Evolutionary conservation across 2,888 invertebrate genomes (phyloP), one percentile per base, ranked within the genome.

Genomic region (Digitonthophagus gazella): DNA sequence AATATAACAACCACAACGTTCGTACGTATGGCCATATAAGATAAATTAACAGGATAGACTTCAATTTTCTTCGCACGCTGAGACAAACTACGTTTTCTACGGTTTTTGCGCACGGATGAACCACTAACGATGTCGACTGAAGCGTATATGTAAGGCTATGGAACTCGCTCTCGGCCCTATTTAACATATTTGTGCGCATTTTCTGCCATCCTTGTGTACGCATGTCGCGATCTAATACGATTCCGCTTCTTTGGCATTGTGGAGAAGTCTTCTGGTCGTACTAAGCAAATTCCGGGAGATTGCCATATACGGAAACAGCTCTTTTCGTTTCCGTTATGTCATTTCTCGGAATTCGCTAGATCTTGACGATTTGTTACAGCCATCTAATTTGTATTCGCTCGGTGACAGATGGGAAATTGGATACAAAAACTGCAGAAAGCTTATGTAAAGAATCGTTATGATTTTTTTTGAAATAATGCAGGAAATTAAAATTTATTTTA

Each of bases 81-180:
- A 16, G 18, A 18, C 18, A 18, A 20, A 61, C 18, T 19, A 20
- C 61, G 61, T 20, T 3, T 61, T 20, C 28, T 44, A 4, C 15
- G 16, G 61, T 61, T 61, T 61, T 61, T 61, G 61, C 61, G 57
- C 15, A 11, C 1, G 57, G 2, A n/a, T n/a, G n/a, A n/a, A n/a
- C 28, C 61, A 61, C 61, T 61, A 61, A 61, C 61, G 61, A 61
- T 61, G 61, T 61, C 18, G 18, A 18, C 18, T 20, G 18, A 16
- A n/a, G 61, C 67, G 15, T 67, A 67, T 67, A 67, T 28, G 67
- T 67, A 67, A 67, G 67, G 61, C 44, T 28, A 58, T 67, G 58
- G 67, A 67, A 61, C 44, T 58, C 28, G 18, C 44, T 58, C 15
- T 28, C 22, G 19, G 8, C 58, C 58, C 67, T 67, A 18, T 61